Percentiles rank a stretch among this genome's conserved stretches.
phyloP scores from a whole-genome alignment of 2,113 vertebrate species.

The Pan paniscus region DNA sequence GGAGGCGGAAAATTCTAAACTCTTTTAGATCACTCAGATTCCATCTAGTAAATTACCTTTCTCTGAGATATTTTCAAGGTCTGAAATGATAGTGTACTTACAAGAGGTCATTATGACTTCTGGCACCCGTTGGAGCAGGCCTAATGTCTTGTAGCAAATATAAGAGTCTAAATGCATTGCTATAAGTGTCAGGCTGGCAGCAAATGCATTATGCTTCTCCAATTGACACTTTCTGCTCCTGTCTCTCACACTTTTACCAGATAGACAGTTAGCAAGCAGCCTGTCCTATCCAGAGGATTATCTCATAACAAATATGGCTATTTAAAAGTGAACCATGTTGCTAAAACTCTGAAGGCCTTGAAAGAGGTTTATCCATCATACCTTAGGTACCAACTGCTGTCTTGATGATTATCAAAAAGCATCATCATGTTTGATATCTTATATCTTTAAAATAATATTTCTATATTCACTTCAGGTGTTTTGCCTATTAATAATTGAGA shows the following conservation, averaged over 20 bases:
- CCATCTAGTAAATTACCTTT: constrained; percentile 64
- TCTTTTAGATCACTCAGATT: constrained; percentile 50
- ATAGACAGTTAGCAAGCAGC: neutral
- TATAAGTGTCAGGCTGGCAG: neutral
- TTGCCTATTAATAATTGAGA: neutral
- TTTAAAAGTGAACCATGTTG: neutral
- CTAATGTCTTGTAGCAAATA: constrained; percentile 27
- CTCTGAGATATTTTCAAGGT: constrained; percentile 43
- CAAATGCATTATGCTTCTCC: neutral
- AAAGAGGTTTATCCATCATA: neutral
- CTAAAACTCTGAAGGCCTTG: neutral
- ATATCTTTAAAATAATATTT: neutral
- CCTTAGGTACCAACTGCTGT: neutral
- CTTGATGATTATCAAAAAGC: neutral
- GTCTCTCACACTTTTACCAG: neutral
- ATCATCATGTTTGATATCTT: neutral
- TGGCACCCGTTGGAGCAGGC: constrained; percentile 25
- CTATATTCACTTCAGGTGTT: neutral
- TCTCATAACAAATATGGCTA: neutral
- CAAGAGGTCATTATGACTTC: constrained; percentile 48
- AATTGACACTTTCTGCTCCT: constrained; percentile 13
- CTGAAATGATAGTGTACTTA: constrained; percentile 62
- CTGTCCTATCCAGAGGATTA: neutral
- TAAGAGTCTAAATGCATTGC: constrained; percentile 11
- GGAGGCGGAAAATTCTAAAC: neutral